A percentile compares a stretch with the other conserved stretches of the same genome.
phyloP scores from a whole-genome alignment of 2,797 vertebrate species.

The Gouania willdenowi region DNA sequence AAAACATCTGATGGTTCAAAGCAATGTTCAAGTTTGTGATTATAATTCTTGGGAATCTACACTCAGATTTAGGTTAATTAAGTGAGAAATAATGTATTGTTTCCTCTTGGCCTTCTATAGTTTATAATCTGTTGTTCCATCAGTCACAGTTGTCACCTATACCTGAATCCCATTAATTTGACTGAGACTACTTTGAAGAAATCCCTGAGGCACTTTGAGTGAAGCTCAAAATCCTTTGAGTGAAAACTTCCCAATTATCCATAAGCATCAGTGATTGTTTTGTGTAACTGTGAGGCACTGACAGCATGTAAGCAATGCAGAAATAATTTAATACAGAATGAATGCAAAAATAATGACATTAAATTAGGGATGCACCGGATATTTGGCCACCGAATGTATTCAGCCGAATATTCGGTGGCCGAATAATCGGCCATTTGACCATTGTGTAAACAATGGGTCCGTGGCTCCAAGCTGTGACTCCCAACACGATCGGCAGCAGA shows the following conservation, averaged over 20 bases:
- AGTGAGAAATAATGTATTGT: slow-evolving; percentile 34
- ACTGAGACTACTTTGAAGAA: slow-evolving; percentile 21
- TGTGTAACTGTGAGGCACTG: too few relatives aligned
- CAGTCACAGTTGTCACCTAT: slow-evolving; percentile 27
- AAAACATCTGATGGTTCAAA: background rate
- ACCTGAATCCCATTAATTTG: slow-evolving; percentile 28
- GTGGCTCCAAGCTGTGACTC: too few relatives aligned
- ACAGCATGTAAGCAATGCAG: too few relatives aligned
- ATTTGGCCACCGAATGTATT: too few relatives aligned
- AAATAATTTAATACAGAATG: too few relatives aligned
- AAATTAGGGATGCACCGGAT: too few relatives aligned
- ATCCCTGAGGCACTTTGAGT: slow-evolving; percentile 19
- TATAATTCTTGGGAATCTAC: slow-evolving; percentile 10
- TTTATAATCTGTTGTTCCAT: slow-evolving; percentile 20
- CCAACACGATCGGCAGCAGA: too few relatives aligned
- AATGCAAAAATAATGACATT: too few relatives aligned
- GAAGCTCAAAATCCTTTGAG: slow-evolving; percentile 23
- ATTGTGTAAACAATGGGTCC: too few relatives aligned
- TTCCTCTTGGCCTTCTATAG: slow-evolving; percentile 2
- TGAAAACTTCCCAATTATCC: slow-evolving; percentile 7
- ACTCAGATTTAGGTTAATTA: slow-evolving; percentile 55
- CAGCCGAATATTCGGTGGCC: too few relatives aligned
- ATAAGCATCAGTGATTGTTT: too few relatives aligned
- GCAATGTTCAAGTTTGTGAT: background rate
- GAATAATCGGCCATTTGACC: too few relatives aligned